Conservation (phyloP, 2,113 vertebrate species). For the Paramisgurnus dabryanus region DNA sequence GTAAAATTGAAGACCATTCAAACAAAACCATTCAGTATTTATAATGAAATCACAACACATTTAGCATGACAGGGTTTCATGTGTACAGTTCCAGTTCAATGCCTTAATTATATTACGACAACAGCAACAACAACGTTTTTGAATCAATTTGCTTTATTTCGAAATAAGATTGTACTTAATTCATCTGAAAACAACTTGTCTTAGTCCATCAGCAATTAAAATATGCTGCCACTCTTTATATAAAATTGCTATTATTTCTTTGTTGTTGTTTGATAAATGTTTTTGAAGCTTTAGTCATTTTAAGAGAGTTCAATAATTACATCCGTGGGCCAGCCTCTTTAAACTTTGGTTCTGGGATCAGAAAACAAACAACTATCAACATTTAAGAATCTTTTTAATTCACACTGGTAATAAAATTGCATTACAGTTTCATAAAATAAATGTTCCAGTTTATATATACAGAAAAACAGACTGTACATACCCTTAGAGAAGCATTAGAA, state of each 20-base stretch:
- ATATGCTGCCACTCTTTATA: constrained; percentile 57
- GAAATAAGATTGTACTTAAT: constrained; percentile 71
- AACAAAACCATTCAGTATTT: not conserved
- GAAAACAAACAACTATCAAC: constrained; percentile 72
- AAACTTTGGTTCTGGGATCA: constrained; percentile 63
- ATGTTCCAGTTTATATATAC: constrained; percentile 99
- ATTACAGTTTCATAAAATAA: constrained; percentile 99
- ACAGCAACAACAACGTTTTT: constrained; percentile 65
- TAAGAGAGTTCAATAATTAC: constrained; percentile 62
- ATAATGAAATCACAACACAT: not conserved
- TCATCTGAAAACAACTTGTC: constrained; percentile 70
- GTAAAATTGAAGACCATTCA: constrained; percentile 9
- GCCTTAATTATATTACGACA: constrained; percentile 43
- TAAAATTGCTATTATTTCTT: constrained; percentile 60
- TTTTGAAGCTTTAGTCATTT: constrained; percentile 58
- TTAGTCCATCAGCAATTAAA: constrained; percentile 69
- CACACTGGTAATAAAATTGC: constrained; percentile 99
- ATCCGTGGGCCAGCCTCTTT: constrained; percentile 59
- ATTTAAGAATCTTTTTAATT: constrained; percentile 94
- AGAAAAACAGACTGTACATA: constrained; percentile 99
- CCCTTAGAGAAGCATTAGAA: constrained; percentile 83
- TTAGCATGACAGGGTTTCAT: not conserved
- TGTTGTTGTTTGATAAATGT: constrained; percentile 8
- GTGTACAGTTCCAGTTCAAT: not conserved
- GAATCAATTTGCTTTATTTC: constrained; percentile 73